Evolutionary conservation across 2,797 vertebrate species (phyloP).

Genomic region (Trematomus bernacchii): DNA sequence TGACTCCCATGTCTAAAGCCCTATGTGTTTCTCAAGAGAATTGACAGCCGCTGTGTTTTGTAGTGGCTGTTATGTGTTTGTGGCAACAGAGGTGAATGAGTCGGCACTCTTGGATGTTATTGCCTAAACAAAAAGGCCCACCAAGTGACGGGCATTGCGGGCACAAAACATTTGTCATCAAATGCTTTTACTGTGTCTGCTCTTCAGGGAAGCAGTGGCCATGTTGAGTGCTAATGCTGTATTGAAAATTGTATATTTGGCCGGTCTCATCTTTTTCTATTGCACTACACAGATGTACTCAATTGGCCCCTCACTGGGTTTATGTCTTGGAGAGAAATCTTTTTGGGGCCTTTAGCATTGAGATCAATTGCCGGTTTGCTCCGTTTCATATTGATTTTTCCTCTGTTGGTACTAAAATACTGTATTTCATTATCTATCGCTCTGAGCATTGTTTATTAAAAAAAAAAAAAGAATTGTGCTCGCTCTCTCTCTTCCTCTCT

Average conservation of each 20-base stretch:
- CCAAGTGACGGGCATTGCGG: conserved; percentile 66
- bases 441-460: conserved; percentile 64
- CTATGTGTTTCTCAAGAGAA: conserved; percentile 68
- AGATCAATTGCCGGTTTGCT: conserved; percentile 74
- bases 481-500: background rate
- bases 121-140: conserved; percentile 76
- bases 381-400: conserved; percentile 72
- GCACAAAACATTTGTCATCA: conserved; percentile 63
- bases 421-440: conserved; percentile 71
- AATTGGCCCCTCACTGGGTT: conserved; percentile 67
- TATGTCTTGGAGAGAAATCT: conserved; percentile 63
- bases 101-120: conserved; percentile 63
- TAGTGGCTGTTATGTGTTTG: conserved; percentile 78
- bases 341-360: conserved; percentile 68
- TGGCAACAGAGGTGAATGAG: conserved; percentile 72
- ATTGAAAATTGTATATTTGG: conserved; percentile 64
- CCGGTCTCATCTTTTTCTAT: conserved; percentile 52
- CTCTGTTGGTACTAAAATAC: conserved; percentile 66
- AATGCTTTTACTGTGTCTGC: conserved; percentile 49
- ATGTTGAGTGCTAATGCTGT: conserved; percentile 55
- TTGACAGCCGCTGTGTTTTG: conserved; percentile 81
- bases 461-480: conserved; percentile 17
- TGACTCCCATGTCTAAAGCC: conserved; percentile 70
- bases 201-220: conserved; percentile 45
- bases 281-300: conserved; percentile 56